Base-by-base conservation (phyloP, 1,140 invertebrate species). In the Rhyacophila brunnea region DNA sequence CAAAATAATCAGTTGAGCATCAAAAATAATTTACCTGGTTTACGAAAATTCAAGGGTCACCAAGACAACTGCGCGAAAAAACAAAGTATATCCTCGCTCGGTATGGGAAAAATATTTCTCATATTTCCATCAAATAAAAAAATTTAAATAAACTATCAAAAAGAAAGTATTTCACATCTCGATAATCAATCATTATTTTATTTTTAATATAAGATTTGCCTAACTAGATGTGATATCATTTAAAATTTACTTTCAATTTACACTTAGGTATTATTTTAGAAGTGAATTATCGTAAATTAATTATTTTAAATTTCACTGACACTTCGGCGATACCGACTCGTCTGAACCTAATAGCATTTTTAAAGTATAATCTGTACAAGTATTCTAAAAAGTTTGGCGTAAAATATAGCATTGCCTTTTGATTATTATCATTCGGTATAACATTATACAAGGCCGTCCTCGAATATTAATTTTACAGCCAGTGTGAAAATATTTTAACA, bases 1-100 rank as follows among this genome's bases (percentile, higher is more conserved):
- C 54, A 48, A 32, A 50, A 9, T 42, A 50, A 46, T 50, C 55
- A 63, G 54, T 63, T 63, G 61, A 63, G 61, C 61, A 63, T 63
- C 54, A 54, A 34, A 47, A 63, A 52, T 53, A 14, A 42, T 42
- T 13, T 42, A 42, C 11, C 13, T 5, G 17, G 13, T 14, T 42
- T 42, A 42, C 17, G 3, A 14, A 42, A 42, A 14, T 18, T 13
- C 40, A 42, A 42, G 11, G 40, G 3, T 4, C 11, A 42, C 23
- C 23, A 28, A 28, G 23, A 28, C 23, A 28, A 28, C 9, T 28
- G 3, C 9, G 23, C 23, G 3, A 28, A 9, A 28, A 9, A 28
- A 9, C 9, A 28, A 28, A n/a, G n/a, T n/a, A n/a, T 9, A 9
- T 28, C 9, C 23, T 28, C 23, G 23, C 3, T 28, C 3, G 23